Evolutionary conservation across 2,888 invertebrate genomes (phyloP).

Genomic region (Phortica okadai): DNA sequence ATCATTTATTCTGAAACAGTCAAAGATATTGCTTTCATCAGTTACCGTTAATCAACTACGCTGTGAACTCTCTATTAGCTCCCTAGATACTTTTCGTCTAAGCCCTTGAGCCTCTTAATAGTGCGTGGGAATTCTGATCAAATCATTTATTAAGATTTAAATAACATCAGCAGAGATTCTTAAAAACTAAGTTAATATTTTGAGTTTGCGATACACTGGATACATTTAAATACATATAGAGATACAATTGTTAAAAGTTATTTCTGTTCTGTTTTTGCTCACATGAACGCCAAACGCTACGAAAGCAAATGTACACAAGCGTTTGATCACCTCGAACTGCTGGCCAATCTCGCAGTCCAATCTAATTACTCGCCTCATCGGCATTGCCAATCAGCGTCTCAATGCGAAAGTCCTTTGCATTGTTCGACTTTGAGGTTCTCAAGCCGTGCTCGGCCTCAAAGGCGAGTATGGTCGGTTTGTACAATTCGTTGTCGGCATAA

Average conservation of each 20-base stretch:
- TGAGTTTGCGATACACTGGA: constrained; percentile 40
- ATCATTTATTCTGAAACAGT: too few species aligned
- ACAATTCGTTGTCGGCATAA: constrained; percentile 44
- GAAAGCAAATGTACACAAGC: too few species aligned
- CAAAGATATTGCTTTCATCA: too few species aligned
- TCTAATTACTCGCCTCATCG: constrained; percentile 67
- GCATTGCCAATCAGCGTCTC: constrained; percentile 75
- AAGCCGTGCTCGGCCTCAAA: constrained; percentile 68
- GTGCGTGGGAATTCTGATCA: constrained; percentile 14
- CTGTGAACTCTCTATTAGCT: too few species aligned
- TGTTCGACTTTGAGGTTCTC: constrained; percentile 65
- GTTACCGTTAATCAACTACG: too few species aligned
- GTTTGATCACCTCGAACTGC: too few species aligned
- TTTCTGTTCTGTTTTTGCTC: too few species aligned
- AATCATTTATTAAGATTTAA: constrained; percentile 54
- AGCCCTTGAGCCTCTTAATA: too few species aligned
- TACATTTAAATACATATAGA: constrained; percentile 45
- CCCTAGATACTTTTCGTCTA: too few species aligned
- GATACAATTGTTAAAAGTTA: constrained; percentile 37
- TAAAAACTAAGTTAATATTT: constrained; percentile 57
- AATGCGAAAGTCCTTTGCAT: constrained; percentile 76
- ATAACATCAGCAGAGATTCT: constrained; percentile 67
- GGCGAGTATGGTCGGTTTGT: constrained; percentile 59
- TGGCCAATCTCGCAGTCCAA: not conserved
- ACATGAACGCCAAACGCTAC: too few species aligned